Base-by-base conservation (phyloP, 2,888 invertebrate species). In the Blastobasis lacticolella region DNA sequence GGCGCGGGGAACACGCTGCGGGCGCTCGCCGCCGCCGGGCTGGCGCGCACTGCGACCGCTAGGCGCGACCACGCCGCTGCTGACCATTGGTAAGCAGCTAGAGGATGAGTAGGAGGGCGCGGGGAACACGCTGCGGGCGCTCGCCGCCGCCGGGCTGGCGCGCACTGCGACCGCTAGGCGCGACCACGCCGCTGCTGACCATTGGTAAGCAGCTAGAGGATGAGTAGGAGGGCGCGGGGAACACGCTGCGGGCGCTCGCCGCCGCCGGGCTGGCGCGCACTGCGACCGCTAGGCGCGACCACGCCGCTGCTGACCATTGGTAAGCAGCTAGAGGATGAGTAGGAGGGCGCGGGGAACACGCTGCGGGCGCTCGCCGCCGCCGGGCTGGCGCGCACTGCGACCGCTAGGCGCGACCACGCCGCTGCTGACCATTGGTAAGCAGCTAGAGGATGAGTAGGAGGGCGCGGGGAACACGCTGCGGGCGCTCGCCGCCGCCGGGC, bases 381-480 rank as follows among this genome's bases (percentile, higher is more conserved):
- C 46, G 78, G 78, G 0, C 81, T 86, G 6, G 87, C 87, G 43
- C 69, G 83, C 37, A 45, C 43, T 4, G 57, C 51, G 23, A 23
- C 23, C 23, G 23, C 23, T 23, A 23, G 23, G 23, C 23, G 23
- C 4, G 78, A 78, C 54, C 61, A 67, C 5, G 60, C 73, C 45
- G 75, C 79, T 36, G 83, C 86, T 0, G 83, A 85, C 5, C 85
- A 88, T 62, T 87, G 86, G 86, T 84, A 62, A 23, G 7, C 7
- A n/a, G 37, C 23, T 23, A 23, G 23, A 23, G 23, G 3, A 23
- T 23, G 1, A 23, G 3, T 23, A 23, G 23, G 23, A 23, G 23
- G 69, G 74, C 57, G 79, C 81, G 64, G 81, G 84, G 48, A 63
- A 62, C 62, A 77, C 82, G 55, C 67, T 85, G 63, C 78, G 85